These are phyloP conservation scores for Eupithecia insigniata DNA, from an alignment of 2,888 invertebrate species.

Conservation along the genomic window DNA sequence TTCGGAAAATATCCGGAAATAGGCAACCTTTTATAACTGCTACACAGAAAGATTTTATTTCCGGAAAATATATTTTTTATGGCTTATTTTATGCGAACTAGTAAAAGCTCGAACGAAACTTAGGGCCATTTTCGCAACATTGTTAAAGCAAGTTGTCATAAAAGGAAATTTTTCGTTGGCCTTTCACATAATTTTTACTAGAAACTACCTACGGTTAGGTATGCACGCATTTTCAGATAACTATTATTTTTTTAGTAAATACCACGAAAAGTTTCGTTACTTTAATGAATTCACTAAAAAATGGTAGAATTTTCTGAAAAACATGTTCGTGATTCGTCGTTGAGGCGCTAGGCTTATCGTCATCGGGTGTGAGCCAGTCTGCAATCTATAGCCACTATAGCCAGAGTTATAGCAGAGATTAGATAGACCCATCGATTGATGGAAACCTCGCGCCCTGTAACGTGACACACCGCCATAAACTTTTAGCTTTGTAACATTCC, in stretches of 20 bases:
- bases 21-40: constrained; percentile 4
- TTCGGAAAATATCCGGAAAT: constrained; percentile 13
- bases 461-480: constrained; percentile 52
- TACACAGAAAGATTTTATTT: constrained; percentile 4
- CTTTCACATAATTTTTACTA: not conserved
- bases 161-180: not conserved
- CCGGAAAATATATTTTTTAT: constrained; percentile 5
- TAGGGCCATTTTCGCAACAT: constrained; percentile 14
- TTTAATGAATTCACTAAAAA: not conserved
- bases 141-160: constrained; percentile 2
- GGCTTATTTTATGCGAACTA: constrained; percentile 12
- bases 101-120: constrained; percentile 13
- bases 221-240: not conserved
- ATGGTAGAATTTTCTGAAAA: not conserved
- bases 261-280: not conserved
- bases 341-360: not conserved
- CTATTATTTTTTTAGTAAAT: not conserved
- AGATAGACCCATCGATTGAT: constrained; percentile 49
- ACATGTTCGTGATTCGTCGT: not conserved
- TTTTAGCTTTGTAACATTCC: constrained; percentile 59
- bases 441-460: constrained; percentile 52
- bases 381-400: not conserved
- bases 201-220: not conserved
- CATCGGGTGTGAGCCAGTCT: not conserved
- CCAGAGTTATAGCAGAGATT: constrained; percentile 22